Evolutionary conservation across 92 coral and sea anemone species (phyloP).

Genomic region (Bergia puertoricense): DNA sequence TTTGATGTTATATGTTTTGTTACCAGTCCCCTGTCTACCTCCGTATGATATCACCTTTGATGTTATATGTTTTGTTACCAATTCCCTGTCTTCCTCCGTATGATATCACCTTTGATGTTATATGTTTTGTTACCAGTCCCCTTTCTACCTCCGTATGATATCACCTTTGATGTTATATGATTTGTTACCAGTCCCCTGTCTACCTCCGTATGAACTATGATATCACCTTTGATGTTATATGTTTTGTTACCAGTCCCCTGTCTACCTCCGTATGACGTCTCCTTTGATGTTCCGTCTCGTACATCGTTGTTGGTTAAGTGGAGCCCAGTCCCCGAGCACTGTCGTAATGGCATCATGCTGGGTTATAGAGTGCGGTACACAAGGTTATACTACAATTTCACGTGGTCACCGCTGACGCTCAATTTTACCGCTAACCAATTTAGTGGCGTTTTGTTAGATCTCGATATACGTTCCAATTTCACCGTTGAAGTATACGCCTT

Average conservation of each 20-base stretch:
- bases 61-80: too few species aligned
- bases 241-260: conserved; percentile 54
- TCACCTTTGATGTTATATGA: too few species aligned
- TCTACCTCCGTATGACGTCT: conserved; percentile 64
- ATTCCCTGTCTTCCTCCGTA: too few species aligned
- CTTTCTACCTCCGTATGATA: too few species aligned
- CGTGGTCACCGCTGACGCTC: conserved; percentile 30
- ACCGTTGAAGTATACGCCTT: conserved; percentile 62
- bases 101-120: too few species aligned
- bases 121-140: neutral
- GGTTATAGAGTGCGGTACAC: conserved; percentile 74
- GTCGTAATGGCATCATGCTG: conserved; percentile 72
- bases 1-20: too few species aligned
- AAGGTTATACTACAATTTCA: conserved; percentile 40
- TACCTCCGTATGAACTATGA: too few species aligned
- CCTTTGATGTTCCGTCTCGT: conserved; percentile 57
- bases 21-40: too few species aligned
- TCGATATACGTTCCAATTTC: conserved; percentile 38
- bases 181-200: too few species aligned
- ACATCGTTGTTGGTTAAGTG: conserved; percentile 52
- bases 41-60: too few species aligned
- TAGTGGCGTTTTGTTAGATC: conserved; percentile 45
- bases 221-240: neutral
- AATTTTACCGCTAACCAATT: conserved; percentile 52
- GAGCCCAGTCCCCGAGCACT: conserved; percentile 59